These are phyloP conservation scores for Gasterosteus aculeatus DNA, from an alignment of 2,113 vertebrate genomes.

Conservation along the genomic window DNA sequence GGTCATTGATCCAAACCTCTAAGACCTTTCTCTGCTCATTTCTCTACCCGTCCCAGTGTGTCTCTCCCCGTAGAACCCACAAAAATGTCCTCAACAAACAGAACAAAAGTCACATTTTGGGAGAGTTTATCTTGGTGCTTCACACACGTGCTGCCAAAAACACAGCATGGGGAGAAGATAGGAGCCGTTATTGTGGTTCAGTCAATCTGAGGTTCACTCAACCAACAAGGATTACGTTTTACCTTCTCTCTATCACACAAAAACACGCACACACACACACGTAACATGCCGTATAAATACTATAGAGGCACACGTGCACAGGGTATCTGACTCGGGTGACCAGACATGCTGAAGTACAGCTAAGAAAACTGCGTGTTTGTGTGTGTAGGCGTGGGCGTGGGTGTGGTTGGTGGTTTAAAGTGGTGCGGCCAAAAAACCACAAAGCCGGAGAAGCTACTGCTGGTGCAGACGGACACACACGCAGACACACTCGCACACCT, in stretches of 20 bases:
- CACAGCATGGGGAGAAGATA: conserved; percentile 26
- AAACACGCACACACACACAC: conserved; percentile 21
- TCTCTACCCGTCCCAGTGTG: conserved; percentile 2
- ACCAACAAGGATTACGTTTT: conserved; percentile 21
- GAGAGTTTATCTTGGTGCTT: conserved; percentile 14
- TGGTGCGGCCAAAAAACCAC: conserved; percentile 59
- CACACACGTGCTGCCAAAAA: conserved; percentile 43
- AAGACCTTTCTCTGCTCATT: conserved; percentile 15
- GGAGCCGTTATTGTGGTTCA: conserved; percentile 42
- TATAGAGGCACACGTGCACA: conserved; percentile 4
- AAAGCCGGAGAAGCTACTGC: conserved; percentile 53
- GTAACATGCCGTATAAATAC: conserved; percentile 26
- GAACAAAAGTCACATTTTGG: conserved; percentile 29
- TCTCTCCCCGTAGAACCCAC: not conserved
- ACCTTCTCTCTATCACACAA: conserved; percentile 14
- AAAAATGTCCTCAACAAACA: conserved; percentile 26
- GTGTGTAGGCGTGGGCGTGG: conserved; percentile 10
- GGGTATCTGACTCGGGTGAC: conserved; percentile 3
- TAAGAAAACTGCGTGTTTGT: not conserved
- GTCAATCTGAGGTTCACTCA: conserved; percentile 38
- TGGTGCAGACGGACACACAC: conserved; percentile 61
- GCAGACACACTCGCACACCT: conserved; percentile 49
- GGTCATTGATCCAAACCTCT: conserved; percentile 37
- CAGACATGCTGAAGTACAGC: conserved; percentile 8
- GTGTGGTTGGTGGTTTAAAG: not conserved